phyloP scores from a whole-genome alignment of 1,140 invertebrate genomes.

The Rhopalosiphum maidis region DNA sequence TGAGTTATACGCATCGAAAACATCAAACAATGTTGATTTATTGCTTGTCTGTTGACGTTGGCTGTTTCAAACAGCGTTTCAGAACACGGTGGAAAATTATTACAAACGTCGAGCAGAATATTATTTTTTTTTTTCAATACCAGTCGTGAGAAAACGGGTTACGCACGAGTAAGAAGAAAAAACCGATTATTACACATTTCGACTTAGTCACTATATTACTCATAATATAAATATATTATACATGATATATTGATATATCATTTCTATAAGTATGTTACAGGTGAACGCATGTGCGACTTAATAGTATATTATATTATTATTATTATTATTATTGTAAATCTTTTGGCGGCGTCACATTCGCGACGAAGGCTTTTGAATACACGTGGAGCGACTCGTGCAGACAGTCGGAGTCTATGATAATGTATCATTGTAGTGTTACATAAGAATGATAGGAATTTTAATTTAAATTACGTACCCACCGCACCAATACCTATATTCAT shows the following conservation, averaged over 20 bases:
- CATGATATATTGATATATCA: neutral
- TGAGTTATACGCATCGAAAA: constrained; percentile 32
- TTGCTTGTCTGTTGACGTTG: neutral
- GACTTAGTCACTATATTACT: neutral
- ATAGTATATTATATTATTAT: neutral
- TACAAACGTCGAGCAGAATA: neutral
- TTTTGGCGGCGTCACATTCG: neutral
- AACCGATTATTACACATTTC: neutral
- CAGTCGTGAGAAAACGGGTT: constrained; percentile 7
- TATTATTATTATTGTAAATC: neutral
- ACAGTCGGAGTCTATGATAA: neutral
- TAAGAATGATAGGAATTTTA: neutral
- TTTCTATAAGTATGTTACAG: neutral
- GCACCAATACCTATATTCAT: neutral
- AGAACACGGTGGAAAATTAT: neutral
- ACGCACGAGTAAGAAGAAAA: neutral
- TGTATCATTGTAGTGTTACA: neutral
- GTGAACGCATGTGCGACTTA: neutral
- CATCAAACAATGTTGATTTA: constrained; percentile 34
- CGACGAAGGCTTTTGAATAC: neutral
- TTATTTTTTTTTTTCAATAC: neutral
- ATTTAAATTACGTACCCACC: neutral
- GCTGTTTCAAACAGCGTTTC: neutral
- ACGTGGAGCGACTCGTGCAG: neutral
- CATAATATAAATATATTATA: neutral